Evolutionary conservation across 1,140 invertebrate genomes (phyloP), one percentile per base, ranked within the genome.

Genomic region (Ips typographus): DNA sequence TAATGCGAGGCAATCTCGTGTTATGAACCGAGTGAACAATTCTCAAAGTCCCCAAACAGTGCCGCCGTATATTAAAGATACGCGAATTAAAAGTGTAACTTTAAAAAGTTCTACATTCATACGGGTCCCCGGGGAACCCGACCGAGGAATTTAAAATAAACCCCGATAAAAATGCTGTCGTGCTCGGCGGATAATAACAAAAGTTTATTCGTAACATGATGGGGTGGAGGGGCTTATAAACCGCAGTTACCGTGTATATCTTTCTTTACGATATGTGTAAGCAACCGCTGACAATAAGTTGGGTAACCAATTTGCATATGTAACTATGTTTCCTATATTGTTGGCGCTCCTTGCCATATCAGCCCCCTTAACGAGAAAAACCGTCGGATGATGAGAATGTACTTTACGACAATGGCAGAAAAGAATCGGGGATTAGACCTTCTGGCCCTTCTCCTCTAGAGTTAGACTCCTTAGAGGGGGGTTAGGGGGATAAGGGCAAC

Each of bases 271-370:
- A 73, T 72, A 72, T 73, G 22, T 22, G 72, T 72, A 68, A 68
- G 65, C 65, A 68, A 68, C 56, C 57, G 39, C 43, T 57, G 69
- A 76, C 73, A 76, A 76, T 75, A 75, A 76, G 75, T 76, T 76
- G 74, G 67, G 70, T 71, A 71, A 69, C 73, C 75, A 76, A 76
- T 76, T 76, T 76, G 75, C 75, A 76, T 76, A 76, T 76, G 75
- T 76, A 76, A 76, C 75, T 72, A 76, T 74, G 72, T 73, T 71
- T 76, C 70, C 71, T 52, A 73, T 72, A 74, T 74, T 71, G 70
- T 22, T 22, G 22, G 65, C 61, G 43, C 65, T 41, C 52, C 65
- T 51, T 40, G 8, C 51, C 4, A 22, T 22, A 22, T 22, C 22
- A 22, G 22, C 22, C 39, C 6, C 40, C 63, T 66, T 66, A 66